phyloP scores from a whole-genome alignment of 2,888 invertebrate genomes.

The Onthophagus sagittarius region DNA sequence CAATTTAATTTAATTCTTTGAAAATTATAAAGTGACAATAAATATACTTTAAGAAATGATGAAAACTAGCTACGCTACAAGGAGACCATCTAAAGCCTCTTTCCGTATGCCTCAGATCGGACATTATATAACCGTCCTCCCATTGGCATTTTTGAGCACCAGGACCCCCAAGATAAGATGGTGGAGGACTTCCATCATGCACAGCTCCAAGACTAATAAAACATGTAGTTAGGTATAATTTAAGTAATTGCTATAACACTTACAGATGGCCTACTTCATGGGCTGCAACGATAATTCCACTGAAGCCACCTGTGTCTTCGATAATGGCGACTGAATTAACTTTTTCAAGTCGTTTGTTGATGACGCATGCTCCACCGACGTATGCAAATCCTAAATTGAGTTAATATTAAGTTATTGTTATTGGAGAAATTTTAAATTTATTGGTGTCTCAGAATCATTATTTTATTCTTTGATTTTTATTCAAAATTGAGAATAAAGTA shows the following conservation, averaged over 20 bases:
- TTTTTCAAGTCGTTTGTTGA: constrained; percentile 91
- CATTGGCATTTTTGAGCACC: constrained; percentile 92
- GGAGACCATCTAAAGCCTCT: constrained; percentile 93
- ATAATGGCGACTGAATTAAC: constrained; percentile 95
- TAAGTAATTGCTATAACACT: constrained; percentile 49
- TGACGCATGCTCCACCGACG: constrained; percentile 93
- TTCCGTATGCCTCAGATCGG: constrained; percentile 89
- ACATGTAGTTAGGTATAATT: constrained; percentile 3
- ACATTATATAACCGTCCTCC: constrained; percentile 97
- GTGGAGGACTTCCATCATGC: constrained; percentile 94
- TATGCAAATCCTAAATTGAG: constrained; percentile 79
- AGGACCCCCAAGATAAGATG: constrained; percentile 89
- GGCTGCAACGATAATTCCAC: constrained; percentile 93
- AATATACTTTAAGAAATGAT: constrained; percentile 89
- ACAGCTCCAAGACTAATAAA: constrained; percentile 79
- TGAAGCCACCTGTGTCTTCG: constrained; percentile 94
- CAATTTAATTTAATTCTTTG: constrained; percentile 15
- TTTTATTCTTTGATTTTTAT: too few relatives aligned
- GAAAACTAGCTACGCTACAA: constrained; percentile 89
- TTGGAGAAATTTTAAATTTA: too few relatives aligned
- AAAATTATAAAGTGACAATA: constrained; percentile 11
- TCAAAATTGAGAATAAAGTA: too few relatives aligned
- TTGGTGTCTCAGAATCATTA: too few relatives aligned
- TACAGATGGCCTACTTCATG: constrained; percentile 97
- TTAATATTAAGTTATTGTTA: neutral